These are phyloP conservation scores for Brachyhypopomus occidentalis DNA, from an alignment of 2,113 vertebrate genomes.

Conservation along the genomic window DNA sequence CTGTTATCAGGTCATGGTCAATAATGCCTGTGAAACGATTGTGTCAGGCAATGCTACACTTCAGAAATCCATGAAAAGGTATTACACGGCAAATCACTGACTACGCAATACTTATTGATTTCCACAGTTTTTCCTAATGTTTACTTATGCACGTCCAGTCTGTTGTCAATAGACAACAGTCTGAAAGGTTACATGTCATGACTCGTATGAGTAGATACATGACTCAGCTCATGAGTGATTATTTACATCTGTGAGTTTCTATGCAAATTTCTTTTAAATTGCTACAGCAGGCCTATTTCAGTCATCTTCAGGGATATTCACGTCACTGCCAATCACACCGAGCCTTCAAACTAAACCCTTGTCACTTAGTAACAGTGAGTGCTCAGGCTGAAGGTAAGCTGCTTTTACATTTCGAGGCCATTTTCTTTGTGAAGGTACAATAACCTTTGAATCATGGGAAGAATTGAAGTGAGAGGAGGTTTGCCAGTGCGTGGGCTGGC, in stretches of 20 bases:
- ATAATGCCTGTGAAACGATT: slow-evolving; percentile 4
- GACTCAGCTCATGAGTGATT: no score
- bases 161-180: background rate
- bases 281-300: no score
- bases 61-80: slow-evolving; percentile 3
- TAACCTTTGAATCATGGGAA: slow-evolving; percentile 48
- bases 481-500: slow-evolving; percentile 49
- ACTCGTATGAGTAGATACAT: background rate
- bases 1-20: slow-evolving; percentile 33
- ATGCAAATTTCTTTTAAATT: no score
- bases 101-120: slow-evolving; percentile 7
- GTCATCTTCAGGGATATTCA: slow-evolving; percentile 10
- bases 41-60: slow-evolving; percentile 8
- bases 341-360: background rate
- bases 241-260: background rate
- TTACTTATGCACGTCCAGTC: background rate
- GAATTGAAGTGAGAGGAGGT: slow-evolving; percentile 41
- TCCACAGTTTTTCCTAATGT: background rate
- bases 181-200: background rate
- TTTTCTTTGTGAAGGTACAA: slow-evolving; percentile 43
- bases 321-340: background rate
- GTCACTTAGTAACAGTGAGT: background rate
- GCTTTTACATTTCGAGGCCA: slow-evolving; percentile 44
- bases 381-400: background rate
- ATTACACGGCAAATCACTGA: slow-evolving; percentile 13